phyloP scores from a whole-genome alignment of 2,888 invertebrate species.

The Timema podura region DNA sequence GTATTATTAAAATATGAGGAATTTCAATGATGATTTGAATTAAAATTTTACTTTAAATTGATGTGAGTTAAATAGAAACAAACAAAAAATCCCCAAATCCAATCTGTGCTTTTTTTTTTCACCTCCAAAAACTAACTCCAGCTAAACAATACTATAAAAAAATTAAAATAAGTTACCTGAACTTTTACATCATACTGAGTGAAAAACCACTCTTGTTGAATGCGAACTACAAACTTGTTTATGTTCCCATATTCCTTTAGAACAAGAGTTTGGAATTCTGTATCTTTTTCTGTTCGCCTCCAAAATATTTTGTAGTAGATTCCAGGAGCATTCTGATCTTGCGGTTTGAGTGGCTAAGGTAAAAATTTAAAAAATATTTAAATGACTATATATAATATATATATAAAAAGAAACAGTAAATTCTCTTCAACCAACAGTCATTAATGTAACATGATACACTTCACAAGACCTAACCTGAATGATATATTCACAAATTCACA shows the following conservation, averaged over 20 bases:
- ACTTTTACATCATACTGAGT: constrained; percentile 82
- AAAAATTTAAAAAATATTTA: constrained; percentile 20
- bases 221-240: constrained; percentile 73
- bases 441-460: too few relatives aligned
- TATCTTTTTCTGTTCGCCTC: constrained; percentile 67
- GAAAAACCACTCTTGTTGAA: constrained; percentile 70
- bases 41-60: too few relatives aligned
- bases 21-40: too few relatives aligned
- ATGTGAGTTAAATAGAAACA: too few relatives aligned
- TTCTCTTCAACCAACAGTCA: not conserved
- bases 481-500: too few relatives aligned
- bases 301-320: constrained; percentile 89
- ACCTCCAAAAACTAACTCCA: too few relatives aligned
- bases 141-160: not conserved
- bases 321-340: constrained; percentile 84
- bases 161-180: constrained; percentile 49
- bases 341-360: constrained; percentile 58
- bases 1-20: too few relatives aligned
- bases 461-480: too few relatives aligned
- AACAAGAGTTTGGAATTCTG: constrained; percentile 69
- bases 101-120: too few relatives aligned
- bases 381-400: not conserved
- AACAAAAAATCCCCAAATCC: too few relatives aligned
- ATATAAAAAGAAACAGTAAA: constrained; percentile 5
- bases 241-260: constrained; percentile 71